Conservation (phyloP, 1,140 invertebrate species). For the Sitophilus oryzae region DNA sequence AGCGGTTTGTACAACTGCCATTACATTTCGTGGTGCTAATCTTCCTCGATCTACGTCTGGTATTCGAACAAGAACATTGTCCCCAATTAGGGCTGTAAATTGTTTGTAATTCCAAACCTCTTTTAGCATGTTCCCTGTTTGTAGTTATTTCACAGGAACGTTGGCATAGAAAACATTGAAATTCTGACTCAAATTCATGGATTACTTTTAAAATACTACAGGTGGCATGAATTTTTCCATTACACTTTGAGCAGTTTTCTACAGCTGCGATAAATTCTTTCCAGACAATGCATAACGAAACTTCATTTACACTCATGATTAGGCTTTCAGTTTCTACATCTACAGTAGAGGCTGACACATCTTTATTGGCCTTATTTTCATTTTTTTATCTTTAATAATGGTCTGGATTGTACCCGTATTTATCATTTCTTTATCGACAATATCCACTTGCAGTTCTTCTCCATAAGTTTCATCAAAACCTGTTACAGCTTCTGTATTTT, state of each 20-base stretch:
- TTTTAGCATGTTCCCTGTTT: not conserved
- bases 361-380: constrained; percentile 1
- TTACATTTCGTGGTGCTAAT: too few species aligned
- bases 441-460: not conserved
- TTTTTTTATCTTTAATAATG: not conserved
- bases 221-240: not conserved
- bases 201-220: too few species aligned
- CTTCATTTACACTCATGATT: not conserved
- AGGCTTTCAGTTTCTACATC: not conserved
- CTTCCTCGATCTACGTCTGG: too few species aligned
- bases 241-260: too few species aligned
- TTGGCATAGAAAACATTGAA: too few species aligned
- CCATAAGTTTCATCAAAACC: constrained; percentile 2
- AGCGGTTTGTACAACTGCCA: too few species aligned
- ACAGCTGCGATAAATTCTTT: too few species aligned
- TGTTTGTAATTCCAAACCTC: not conserved
- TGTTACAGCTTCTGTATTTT: not conserved
- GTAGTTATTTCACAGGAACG: too few species aligned
- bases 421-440: not conserved
- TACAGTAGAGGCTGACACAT: not conserved
- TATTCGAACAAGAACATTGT: too few species aligned
- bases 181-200: too few species aligned
- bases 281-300: not conserved
- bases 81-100: too few species aligned
- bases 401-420: too few species aligned